phyloP scores from a whole-genome alignment of 1,140 invertebrate species.

The Drosophila navojoa region DNA sequence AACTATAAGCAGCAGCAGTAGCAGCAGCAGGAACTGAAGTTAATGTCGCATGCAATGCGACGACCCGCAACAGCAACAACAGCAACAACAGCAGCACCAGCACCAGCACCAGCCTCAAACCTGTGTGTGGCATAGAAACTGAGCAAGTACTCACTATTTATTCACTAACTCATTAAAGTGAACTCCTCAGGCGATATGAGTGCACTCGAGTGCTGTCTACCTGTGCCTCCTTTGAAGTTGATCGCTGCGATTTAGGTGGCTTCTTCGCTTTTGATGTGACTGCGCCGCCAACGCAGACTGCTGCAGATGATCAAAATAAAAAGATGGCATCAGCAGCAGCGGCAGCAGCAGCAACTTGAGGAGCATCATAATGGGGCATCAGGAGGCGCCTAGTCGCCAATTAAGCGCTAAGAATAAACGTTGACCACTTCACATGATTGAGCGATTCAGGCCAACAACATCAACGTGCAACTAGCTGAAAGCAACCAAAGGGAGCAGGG shows the following conservation, averaged over 20 bases:
- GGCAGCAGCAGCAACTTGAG: background rate
- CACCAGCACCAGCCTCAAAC: constrained; percentile 1
- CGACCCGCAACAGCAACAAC: constrained; percentile 20
- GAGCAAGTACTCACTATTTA: constrained; percentile 12
- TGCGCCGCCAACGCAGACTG: constrained; percentile 9
- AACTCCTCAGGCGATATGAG: background rate
- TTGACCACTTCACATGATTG: constrained; percentile 79
- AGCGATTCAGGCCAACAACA: constrained; percentile 70
- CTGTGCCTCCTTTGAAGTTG: constrained; percentile 45
- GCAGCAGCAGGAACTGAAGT: constrained; percentile 66
- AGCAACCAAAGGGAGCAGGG: constrained; percentile 7
- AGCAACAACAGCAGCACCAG: background rate
- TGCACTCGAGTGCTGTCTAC: constrained; percentile 11
- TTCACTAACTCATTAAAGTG: background rate
- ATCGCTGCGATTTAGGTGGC: constrained; percentile 13
- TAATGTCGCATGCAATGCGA: constrained; percentile 75
- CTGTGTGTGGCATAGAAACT: constrained; percentile 44
- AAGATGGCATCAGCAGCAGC: constrained; percentile 13
- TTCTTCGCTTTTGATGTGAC: constrained; percentile 45
- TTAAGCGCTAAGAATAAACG: constrained; percentile 54
- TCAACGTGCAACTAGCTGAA: constrained; percentile 8
- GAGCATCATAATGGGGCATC: constrained; percentile 61
- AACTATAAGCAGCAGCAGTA: constrained; percentile 9
- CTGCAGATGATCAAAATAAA: constrained; percentile 21
- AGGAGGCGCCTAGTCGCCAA: constrained; percentile 66